A percentile compares a stretch with the other conserved stretches of the same genome.
Conservation (phyloP, 2,113 vertebrate species). For the Xenopus borealis region DNA sequence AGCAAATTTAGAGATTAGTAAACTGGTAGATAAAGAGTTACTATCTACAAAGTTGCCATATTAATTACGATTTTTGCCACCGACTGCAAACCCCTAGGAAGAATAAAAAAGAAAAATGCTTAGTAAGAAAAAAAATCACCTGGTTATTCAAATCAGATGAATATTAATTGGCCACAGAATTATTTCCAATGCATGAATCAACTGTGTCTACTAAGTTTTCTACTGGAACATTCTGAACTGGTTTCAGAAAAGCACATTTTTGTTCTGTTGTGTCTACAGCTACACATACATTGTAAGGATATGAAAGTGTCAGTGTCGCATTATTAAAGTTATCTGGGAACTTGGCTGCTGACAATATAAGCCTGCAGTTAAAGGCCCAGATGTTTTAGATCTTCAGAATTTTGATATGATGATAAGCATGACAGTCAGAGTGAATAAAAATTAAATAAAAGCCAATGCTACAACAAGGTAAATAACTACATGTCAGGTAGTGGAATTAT, state of each 20-base stretch:
- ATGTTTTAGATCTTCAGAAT: constrained; percentile 28
- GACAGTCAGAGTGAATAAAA: constrained; percentile 66
- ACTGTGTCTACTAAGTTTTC: constrained; percentile 24
- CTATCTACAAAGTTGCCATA: too few relatives aligned
- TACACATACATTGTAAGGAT: constrained; percentile 19
- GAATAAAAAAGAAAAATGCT: too few relatives aligned
- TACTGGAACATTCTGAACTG: constrained; percentile 15
- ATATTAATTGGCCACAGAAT: constrained; percentile 11
- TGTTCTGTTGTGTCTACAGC: constrained; percentile 23
- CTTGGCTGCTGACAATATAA: constrained; percentile 29
- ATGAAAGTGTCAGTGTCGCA: constrained; percentile 22
- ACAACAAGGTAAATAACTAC: constrained; percentile 65
- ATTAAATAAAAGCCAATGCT: constrained; percentile 62
- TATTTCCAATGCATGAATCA: constrained; percentile 34
- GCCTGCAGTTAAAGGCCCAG: constrained; percentile 4
- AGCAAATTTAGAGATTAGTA: too few relatives aligned
- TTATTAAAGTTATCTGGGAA: constrained; percentile 26
- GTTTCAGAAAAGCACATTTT: constrained; percentile 34
- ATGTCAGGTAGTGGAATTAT: constrained; percentile 52
- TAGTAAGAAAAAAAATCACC: constrained; percentile 3
- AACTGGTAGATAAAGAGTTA: too few relatives aligned
- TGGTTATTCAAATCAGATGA: constrained; percentile 23
- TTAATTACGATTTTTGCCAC: too few relatives aligned
- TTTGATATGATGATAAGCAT: constrained; percentile 55
- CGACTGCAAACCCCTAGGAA: too few relatives aligned